These are phyloP conservation scores for Apantesis nais DNA, from an alignment of 2,888 invertebrate species.

Conservation along the genomic window DNA sequence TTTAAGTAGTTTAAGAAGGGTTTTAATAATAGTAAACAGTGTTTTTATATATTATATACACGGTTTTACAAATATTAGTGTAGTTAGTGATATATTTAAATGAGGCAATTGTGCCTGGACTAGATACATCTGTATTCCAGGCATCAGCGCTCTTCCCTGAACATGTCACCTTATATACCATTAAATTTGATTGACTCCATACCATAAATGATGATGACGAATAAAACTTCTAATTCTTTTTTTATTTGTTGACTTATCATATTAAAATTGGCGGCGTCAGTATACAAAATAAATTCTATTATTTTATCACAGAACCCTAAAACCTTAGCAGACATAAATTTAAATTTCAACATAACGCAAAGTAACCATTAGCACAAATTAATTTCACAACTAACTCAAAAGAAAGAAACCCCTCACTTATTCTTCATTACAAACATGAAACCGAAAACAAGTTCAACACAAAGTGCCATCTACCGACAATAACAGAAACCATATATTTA, in stretches of 20 bases:
- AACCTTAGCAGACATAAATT: background rate
- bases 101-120: too few species aligned
- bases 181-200: too few species aligned
- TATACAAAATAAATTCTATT: background rate
- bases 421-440: constrained; percentile 34
- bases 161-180: too few species aligned
- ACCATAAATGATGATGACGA: background rate
- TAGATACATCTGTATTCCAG: too few species aligned
- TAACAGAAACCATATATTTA: constrained; percentile 33
- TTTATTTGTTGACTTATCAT: too few species aligned
- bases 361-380: background rate
- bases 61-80: too few species aligned
- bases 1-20: too few species aligned
- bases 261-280: background rate
- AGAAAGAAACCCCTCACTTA: constrained; percentile 19
- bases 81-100: too few species aligned
- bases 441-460: constrained; percentile 27
- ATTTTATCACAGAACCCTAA: background rate
- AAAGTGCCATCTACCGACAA: constrained; percentile 34
- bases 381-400: constrained; percentile 22
- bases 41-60: too few species aligned
- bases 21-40: too few species aligned
- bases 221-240: background rate
- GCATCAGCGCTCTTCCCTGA: too few species aligned
- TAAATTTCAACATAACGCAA: constrained; percentile 3